Conservation (phyloP, 2,888 invertebrate species). For the Dione juno region DNA sequence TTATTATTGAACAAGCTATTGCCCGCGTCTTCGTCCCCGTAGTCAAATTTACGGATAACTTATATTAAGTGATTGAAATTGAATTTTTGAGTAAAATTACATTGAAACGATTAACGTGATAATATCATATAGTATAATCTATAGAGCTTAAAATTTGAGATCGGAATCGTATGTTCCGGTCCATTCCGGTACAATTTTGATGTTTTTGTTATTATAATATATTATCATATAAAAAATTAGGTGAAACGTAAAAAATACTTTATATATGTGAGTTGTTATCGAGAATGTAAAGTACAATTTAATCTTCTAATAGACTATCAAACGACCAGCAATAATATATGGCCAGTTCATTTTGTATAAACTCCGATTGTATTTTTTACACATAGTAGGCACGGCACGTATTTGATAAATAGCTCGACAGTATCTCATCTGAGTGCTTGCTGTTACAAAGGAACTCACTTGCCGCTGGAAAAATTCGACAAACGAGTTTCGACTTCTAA, state of each 20-base stretch:
- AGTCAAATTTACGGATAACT: too few relatives aligned
- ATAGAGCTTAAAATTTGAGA: too few relatives aligned
- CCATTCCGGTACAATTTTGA: too few relatives aligned
- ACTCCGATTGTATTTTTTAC: conserved; percentile 63
- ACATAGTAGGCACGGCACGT: conserved; percentile 47
- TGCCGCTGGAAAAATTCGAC: conserved; percentile 30
- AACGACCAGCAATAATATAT: conserved; percentile 64
- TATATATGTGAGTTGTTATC: conserved; percentile 19
- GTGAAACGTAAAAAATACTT: not conserved
- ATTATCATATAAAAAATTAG: not conserved
- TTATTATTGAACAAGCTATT: not conserved
- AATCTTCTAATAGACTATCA: conserved; percentile 53
- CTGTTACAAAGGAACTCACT: conserved; percentile 40
- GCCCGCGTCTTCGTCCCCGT: too few relatives aligned
- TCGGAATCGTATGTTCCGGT: too few relatives aligned
- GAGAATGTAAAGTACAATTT: conserved; percentile 48
- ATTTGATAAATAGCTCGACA: conserved; percentile 52
- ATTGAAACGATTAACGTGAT: too few relatives aligned
- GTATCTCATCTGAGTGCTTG: conserved; percentile 49
- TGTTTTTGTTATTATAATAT: too few relatives aligned
- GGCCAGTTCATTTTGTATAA: conserved; percentile 55
- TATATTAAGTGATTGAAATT: too few relatives aligned
- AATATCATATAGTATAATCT: too few relatives aligned
- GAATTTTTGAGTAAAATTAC: too few relatives aligned
- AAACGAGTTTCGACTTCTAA: conserved; percentile 34